Conservation (phyloP, 37 sponge, comb jelly and placozoan genomes). For the Ianthella basta region DNA sequence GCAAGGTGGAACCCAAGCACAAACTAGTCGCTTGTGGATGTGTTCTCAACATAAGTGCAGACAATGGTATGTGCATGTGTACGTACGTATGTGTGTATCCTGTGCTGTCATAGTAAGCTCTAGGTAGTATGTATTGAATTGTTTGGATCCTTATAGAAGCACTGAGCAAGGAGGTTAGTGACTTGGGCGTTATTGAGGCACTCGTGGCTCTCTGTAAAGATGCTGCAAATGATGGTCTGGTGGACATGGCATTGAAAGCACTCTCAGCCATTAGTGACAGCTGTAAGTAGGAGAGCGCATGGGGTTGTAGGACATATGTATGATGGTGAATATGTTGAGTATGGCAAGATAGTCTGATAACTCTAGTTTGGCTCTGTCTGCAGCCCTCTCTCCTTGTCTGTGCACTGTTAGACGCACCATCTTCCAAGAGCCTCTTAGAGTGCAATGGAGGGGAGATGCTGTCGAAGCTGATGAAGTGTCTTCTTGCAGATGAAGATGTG, state of each 20-base stretch:
- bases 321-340: no score
- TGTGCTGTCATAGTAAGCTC: background rate
- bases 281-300: conserved; percentile 29
- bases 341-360: no score
- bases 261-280: conserved; percentile 18
- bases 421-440: no score
- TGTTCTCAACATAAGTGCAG: conserved; percentile 45
- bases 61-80: conserved; percentile 54
- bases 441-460: no score
- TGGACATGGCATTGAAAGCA: conserved; percentile 52
- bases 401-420: background rate
- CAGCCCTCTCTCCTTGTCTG: no score
- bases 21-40: conserved; percentile 67
- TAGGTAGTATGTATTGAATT: no score
- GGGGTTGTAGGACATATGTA: no score
- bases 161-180: conserved; percentile 36
- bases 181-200: background rate
- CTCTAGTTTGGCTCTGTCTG: no score
- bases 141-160: conserved; percentile 25
- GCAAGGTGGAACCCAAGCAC: background rate
- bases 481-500: background rate
- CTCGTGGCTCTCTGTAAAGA: conserved; percentile 16
- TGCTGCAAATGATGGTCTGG: background rate
- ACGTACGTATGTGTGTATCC: background rate
- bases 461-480: no score